Evolutionary conservation across 2,113 vertebrate species (phyloP).

Genomic region (Paratilapia polleni): DNA sequence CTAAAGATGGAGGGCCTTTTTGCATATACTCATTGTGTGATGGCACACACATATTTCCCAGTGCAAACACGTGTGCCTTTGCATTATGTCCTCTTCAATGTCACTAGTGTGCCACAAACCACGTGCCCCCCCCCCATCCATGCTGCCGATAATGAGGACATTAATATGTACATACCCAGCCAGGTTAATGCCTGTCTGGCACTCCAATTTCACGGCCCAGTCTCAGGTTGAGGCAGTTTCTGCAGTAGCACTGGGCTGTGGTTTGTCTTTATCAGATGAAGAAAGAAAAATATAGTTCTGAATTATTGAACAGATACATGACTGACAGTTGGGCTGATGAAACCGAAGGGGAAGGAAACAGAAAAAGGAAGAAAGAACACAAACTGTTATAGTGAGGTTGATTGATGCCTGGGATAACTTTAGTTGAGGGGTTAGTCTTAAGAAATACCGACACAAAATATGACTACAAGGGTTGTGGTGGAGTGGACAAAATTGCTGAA

Average conservation of each 20-base stretch:
- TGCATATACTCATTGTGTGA: neutral
- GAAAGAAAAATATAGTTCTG: constrained; percentile 58
- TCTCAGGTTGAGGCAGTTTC: constrained; percentile 40
- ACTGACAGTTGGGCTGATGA: constrained; percentile 71
- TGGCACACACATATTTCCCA: neutral
- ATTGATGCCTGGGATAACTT: constrained; percentile 58
- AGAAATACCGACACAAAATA: constrained; percentile 58
- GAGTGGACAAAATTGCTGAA: constrained; percentile 54
- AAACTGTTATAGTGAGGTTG: constrained; percentile 47
- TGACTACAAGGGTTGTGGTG: constrained; percentile 27
- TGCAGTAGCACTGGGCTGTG: constrained; percentile 11
- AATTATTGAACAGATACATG: constrained; percentile 74
- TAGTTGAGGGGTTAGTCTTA: constrained; percentile 41
- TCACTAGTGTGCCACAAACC: constrained; percentile 34
- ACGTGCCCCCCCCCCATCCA: constrained; percentile 30
- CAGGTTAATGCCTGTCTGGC: constrained; percentile 63
- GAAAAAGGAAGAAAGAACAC: constrained; percentile 46
- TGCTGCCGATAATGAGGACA: constrained; percentile 63
- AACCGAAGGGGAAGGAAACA: constrained; percentile 59
- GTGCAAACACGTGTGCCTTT: constrained; percentile 32
- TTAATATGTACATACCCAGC: constrained; percentile 73
- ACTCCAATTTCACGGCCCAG: constrained; percentile 66
- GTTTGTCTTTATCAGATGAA: constrained; percentile 60
- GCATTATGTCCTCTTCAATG: constrained; percentile 56
- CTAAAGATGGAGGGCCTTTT: constrained; percentile 1